phyloP scores from a whole-genome alignment of 2,113 vertebrate genomes.

The Orientallactaga bullata region DNA sequence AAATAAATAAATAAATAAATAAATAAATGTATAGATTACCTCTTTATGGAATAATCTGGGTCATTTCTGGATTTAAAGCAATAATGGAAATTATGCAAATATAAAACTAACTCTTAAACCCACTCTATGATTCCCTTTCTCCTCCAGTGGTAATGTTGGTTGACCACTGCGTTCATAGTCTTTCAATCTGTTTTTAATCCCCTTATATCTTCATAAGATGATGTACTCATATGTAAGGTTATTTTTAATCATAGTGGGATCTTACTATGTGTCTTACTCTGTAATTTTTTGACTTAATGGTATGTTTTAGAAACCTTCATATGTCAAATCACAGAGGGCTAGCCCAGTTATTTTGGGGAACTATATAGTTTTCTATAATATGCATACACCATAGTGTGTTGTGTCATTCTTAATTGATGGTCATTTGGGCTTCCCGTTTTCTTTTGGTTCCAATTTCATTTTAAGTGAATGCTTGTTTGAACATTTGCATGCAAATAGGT shows the following conservation, averaged over 20 bases:
- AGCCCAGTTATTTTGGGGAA: background rate
- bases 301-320: background rate
- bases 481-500: background rate
- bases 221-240: background rate
- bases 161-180: background rate
- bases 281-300: background rate
- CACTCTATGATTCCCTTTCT: background rate
- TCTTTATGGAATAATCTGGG: background rate
- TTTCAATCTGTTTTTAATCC: background rate
- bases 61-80: background rate
- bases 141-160: background rate
- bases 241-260: background rate
- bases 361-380: background rate
- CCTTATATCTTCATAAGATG: background rate
- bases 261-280: background rate
- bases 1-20: background rate
- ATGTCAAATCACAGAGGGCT: background rate
- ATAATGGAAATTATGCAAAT: background rate
- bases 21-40: background rate
- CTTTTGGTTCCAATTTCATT: conserved; percentile 41
- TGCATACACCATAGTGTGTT: background rate
- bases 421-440: background rate
- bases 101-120: background rate
- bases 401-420: background rate
- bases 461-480: conserved; percentile 8